Percentiles rank a stretch among this genome's conserved stretches.
Evolutionary conservation across 2,797 vertebrate species (phyloP).

Genomic region (Apodemus agrarius): DNA sequence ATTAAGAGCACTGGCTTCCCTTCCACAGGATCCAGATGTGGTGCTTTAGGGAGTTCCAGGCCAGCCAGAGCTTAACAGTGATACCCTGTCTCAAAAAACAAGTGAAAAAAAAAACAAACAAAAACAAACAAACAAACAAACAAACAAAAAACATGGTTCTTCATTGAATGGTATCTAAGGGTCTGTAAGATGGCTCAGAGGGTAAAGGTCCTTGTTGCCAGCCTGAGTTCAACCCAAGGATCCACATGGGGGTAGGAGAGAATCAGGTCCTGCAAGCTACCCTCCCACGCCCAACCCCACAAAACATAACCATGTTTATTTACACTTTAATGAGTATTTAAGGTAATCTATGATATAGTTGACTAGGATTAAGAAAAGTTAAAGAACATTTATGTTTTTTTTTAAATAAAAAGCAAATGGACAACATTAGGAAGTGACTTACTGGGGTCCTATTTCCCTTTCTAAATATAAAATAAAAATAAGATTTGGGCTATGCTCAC

Average conservation of each 20-base stretch:
- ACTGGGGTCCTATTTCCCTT: not conserved
- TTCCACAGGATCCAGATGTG: not conserved
- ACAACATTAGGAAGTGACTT: not conserved
- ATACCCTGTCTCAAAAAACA: not conserved
- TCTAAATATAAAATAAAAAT: not conserved
- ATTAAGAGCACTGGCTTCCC: not conserved
- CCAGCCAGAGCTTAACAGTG: not conserved
- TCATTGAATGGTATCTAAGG: not conserved
- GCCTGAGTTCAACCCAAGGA: not conserved
- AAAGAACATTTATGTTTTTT: not conserved
- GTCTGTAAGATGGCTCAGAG: not conserved
- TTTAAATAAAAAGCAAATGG: not conserved
- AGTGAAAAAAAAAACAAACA: too few species aligned
- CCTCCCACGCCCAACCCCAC: too few species aligned
- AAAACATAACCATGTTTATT: not conserved
- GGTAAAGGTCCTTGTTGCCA: not conserved
- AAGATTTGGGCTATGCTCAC: not conserved
- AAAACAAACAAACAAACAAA: too few species aligned
- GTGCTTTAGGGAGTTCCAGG: not conserved
- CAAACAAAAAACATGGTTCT: not conserved
- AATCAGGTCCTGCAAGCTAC: not conserved
- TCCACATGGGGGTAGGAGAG: not conserved
- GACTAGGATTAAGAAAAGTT: not conserved
- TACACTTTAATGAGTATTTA: not conserved
- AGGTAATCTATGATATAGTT: not conserved